Evolutionary conservation across 53 echinoderm and acorn worm genomes (phyloP), one percentile per base, ranked within the genome.

Genomic region (Mesocentrotus franciscanus): DNA sequence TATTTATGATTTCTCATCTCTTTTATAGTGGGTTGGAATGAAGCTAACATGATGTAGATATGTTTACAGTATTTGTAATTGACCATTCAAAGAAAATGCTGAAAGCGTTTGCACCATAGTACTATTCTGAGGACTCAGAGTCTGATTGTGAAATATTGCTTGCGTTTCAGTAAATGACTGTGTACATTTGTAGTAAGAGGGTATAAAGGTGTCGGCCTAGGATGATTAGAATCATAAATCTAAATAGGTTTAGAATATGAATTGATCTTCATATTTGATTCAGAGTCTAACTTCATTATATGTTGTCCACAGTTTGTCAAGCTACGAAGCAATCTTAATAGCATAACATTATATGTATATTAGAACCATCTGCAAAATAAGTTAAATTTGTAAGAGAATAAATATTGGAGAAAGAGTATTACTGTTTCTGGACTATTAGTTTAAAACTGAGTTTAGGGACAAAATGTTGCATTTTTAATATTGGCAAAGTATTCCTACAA

Each of bases 401-500:
- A 39, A 79, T 2, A 36, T 17, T 36, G 30, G 81, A 27, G 18
- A 15, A 39, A 18, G 49, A 20, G 29, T 87, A 58, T 87, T 57
- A 10, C 27, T 87, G 56, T 58, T 10, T 87, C 87, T 87, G 4
- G n/a, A 1, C 87, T 87, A 12, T 27, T n/a, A 12, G 87, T 87
- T 87, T 36, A 22, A 36, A 81, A 81, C 81, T 81, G 20, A 20
- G 81, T 42, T 81, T 79, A 39, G 39, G 32, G 35, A 79, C 1
- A 79, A 30, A 83, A 83, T 83, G 8, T 26, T 85, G n/a, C 24
- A 18, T 57, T 87, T 87, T 27, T n/a, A 87, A 36, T 49, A 42
- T 84, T 84, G 84, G 87, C 87, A 87, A 87, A 58, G 87, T 87
- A 87, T 87, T 87, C 87, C 87, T 87, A 27, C n/a, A 87, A 57